Conservation (phyloP, 1,140 invertebrate species). For the Lutraria rhynchaena region DNA sequence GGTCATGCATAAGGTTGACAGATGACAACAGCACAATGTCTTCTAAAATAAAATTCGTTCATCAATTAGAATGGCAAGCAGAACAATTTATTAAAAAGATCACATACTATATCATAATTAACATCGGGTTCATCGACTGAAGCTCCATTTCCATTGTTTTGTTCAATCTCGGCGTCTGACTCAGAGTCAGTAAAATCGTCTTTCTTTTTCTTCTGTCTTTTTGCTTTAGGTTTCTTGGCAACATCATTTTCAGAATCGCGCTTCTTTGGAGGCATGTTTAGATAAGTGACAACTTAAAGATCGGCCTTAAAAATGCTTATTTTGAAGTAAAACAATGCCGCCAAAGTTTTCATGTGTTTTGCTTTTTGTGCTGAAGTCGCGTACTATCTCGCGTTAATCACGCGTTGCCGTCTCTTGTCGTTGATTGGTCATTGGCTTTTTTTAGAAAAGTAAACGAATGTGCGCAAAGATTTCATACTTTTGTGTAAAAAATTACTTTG, state of each 20-base stretch:
- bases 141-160: constrained; percentile 66
- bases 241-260: constrained; percentile 65
- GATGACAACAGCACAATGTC: too few relatives aligned
- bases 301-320: background rate
- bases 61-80: too few relatives aligned
- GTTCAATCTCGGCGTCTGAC: constrained; percentile 63
- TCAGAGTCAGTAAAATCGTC: constrained; percentile 68
- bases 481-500: too few relatives aligned
- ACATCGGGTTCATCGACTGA: constrained; percentile 49
- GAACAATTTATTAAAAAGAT: too few relatives aligned
- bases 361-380: constrained; percentile 47
- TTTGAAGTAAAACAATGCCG: constrained; percentile 24
- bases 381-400: background rate
- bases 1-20: too few relatives aligned
- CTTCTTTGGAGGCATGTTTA: constrained; percentile 70
- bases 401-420: background rate
- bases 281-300: background rate
- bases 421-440: too few relatives aligned
- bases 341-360: constrained; percentile 56
- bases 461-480: too few relatives aligned
- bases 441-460: too few relatives aligned
- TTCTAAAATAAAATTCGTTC: too few relatives aligned
- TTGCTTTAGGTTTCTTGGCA: constrained; percentile 61
- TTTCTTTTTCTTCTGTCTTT: constrained; percentile 72
- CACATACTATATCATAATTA: constrained; percentile 61